A percentile compares a stretch with the other conserved stretches of the same genome.
phyloP scores from a whole-genome alignment of 2,888 invertebrate genomes.

The Oxycera nigricornis region DNA sequence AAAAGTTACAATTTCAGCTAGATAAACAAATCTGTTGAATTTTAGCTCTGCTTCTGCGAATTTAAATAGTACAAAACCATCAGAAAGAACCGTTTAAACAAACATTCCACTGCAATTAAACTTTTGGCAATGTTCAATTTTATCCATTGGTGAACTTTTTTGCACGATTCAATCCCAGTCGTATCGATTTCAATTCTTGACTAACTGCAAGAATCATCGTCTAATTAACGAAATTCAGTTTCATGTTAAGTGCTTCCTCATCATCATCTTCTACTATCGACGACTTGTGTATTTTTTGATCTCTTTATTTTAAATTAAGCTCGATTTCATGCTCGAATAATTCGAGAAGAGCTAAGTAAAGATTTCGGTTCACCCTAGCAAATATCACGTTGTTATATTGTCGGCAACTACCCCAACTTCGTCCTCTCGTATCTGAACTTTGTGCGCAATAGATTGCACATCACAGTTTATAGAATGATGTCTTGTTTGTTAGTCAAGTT shows the following conservation, averaged over 20 bases:
- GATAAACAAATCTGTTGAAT: too few relatives aligned
- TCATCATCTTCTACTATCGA: not conserved
- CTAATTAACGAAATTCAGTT: slow-evolving; percentile 25
- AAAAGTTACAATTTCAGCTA: too few relatives aligned
- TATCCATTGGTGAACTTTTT: too few relatives aligned
- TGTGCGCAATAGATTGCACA: slow-evolving; percentile 20
- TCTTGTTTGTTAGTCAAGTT: slow-evolving; percentile 34
- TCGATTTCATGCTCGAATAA: slow-evolving; percentile 61
- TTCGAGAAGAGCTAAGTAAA: slow-evolving; percentile 60
- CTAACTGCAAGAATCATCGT: not conserved
- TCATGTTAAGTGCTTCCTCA: not conserved
- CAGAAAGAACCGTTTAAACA: too few relatives aligned
- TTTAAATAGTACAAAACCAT: too few relatives aligned
- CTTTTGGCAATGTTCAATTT: too few relatives aligned
- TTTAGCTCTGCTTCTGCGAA: too few relatives aligned
- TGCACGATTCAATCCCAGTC: not conserved
- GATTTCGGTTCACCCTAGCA: slow-evolving; percentile 52
- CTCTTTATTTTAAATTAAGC: slow-evolving; percentile 55
- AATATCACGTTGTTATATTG: slow-evolving; percentile 44
- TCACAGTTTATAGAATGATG: too few relatives aligned
- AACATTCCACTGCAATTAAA: too few relatives aligned
- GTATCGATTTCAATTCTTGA: not conserved
- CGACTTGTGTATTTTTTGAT: not conserved
- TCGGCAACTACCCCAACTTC: not conserved
- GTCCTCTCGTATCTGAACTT: not conserved